These are phyloP conservation scores for Drosophila pegasa DNA, from an alignment of 2,888 invertebrate genomes.

Conservation along the genomic window DNA sequence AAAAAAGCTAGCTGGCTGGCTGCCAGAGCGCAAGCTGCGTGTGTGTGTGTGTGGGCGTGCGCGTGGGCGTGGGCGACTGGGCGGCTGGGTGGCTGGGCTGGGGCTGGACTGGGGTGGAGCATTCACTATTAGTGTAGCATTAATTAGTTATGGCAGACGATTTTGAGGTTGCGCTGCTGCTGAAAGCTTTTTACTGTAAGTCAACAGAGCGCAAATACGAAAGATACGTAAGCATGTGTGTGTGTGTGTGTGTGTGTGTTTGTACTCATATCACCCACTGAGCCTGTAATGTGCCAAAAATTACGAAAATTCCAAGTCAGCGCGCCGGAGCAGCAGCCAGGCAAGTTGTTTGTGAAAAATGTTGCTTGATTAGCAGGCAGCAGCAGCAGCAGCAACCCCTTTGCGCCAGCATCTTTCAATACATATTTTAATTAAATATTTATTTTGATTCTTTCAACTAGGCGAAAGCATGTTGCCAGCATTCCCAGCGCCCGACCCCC, in stretches of 20 bases:
- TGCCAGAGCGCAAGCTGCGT: background rate
- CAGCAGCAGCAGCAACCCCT: constrained; percentile 24
- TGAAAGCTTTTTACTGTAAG: constrained; percentile 83
- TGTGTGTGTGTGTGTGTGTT: constrained; percentile 3
- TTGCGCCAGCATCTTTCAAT: constrained; percentile 35
- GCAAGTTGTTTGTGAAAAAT: constrained; percentile 26
- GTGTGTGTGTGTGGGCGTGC: constrained; percentile 1
- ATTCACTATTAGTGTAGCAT: constrained; percentile 82
- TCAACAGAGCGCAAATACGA: constrained; percentile 15
- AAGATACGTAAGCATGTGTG: constrained; percentile 7
- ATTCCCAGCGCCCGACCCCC: background rate
- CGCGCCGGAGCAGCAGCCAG: constrained; percentile 4
- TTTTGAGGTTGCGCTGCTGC: constrained; percentile 82
- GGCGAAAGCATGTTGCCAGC: constrained; percentile 34
- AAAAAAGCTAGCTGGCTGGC: constrained; percentile 5
- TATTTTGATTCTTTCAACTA: constrained; percentile 61
- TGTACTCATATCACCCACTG: constrained; percentile 5
- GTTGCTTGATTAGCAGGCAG: constrained; percentile 25
- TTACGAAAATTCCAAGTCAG: constrained; percentile 21
- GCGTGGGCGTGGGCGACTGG: background rate
- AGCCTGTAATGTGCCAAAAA: constrained; percentile 27
- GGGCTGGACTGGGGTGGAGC: constrained; percentile 39
- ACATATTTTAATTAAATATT: constrained; percentile 78
- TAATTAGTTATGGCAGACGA: constrained; percentile 85
- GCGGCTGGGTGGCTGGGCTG: background rate